Evolutionary conservation across 1,140 invertebrate species (phyloP), one percentile per base, ranked within the genome.

Genomic region (Zaprionus inermis): DNA sequence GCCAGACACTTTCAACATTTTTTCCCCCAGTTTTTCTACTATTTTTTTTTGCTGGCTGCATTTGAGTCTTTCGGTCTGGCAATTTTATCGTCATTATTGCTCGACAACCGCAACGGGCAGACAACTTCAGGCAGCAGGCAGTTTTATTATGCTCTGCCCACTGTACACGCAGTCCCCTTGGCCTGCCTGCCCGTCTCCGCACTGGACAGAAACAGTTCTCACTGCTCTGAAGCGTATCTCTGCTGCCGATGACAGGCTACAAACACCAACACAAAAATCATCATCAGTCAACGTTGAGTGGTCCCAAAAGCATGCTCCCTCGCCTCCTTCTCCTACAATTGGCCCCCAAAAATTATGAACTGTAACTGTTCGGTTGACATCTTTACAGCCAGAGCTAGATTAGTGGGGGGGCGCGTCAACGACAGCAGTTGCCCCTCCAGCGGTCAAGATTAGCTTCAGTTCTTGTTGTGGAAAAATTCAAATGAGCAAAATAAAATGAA

Each of bases 211-310:
- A n/a, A 41, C 38, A 44, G 14, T 44, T 44, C n/a, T 44, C 38
- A 16, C n/a, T 2, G 38, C 38, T 65, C 51, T 28, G 44, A 16
- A 64, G 14, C 67, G 36, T 36, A 24, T 70, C 14, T 60, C 49
- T 66, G 69, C 34, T 68, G 71, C 49, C 66, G 73, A 61, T 76
- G 74, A 76, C 74, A 76, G 64, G 59, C 54, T 41, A 73, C 71
- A 74, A 63, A 56, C 36, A 55, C 24, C 56, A 51, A 34, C 64
- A 61, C 71, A 36, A 57, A 74, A 74, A 70, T 74, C 72, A 75
- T 75, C 72, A 75, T 78, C 76, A 65, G 66, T 78, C 76, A 78
- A 41, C 72, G 72, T 56, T 69, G 72, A 65, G 51, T 63, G 51
- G 18, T 16, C n/a, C 11, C 9, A 10, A 32, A 10, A 18, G 24